phyloP scores from a whole-genome alignment of 2,888 invertebrate genomes.

The Pocota personata region DNA sequence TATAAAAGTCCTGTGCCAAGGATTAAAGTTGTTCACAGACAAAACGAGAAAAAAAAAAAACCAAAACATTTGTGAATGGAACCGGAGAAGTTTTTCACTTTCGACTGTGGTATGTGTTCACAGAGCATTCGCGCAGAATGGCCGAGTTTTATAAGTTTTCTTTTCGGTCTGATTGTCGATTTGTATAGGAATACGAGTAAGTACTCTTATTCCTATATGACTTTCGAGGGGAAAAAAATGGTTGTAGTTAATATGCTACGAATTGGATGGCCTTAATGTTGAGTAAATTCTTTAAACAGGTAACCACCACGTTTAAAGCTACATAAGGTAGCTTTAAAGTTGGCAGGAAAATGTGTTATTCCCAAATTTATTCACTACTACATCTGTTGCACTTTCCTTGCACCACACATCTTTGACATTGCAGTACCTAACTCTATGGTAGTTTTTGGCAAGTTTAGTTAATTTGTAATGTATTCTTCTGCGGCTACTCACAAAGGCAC shows the following conservation, averaged over 20 bases:
- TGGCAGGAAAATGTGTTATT: too few relatives aligned
- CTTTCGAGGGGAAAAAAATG: not conserved
- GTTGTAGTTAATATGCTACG: slow-evolving; percentile 5
- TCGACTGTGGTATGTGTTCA: slow-evolving; percentile 55
- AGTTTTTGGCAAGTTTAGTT: too few relatives aligned
- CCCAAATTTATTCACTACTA: too few relatives aligned
- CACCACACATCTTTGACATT: too few relatives aligned
- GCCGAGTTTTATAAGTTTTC: slow-evolving; percentile 62
- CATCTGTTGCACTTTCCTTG: too few relatives aligned
- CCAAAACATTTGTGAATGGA: slow-evolving; percentile 58
- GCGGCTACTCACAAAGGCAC: too few relatives aligned
- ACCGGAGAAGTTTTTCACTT: slow-evolving; percentile 64
- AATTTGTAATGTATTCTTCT: too few relatives aligned
- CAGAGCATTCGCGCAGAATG: slow-evolving; percentile 59
- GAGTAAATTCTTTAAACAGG: not conserved
- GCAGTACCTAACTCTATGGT: too few relatives aligned
- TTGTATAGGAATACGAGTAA: slow-evolving; percentile 29
- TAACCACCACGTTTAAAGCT: too few relatives aligned
- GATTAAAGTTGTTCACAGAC: slow-evolving; percentile 59
- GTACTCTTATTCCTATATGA: not conserved
- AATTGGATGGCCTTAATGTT: slow-evolving; percentile 11
- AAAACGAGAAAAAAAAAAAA: slow-evolving; percentile 36
- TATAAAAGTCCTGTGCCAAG: slow-evolving; percentile 24
- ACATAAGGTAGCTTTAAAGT: too few relatives aligned
- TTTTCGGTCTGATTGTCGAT: slow-evolving; percentile 58